Evolutionary conservation across 2,888 invertebrate species (phyloP), one percentile per base, ranked within the genome.

Genomic region (Scelioninae gen. 1): DNA sequence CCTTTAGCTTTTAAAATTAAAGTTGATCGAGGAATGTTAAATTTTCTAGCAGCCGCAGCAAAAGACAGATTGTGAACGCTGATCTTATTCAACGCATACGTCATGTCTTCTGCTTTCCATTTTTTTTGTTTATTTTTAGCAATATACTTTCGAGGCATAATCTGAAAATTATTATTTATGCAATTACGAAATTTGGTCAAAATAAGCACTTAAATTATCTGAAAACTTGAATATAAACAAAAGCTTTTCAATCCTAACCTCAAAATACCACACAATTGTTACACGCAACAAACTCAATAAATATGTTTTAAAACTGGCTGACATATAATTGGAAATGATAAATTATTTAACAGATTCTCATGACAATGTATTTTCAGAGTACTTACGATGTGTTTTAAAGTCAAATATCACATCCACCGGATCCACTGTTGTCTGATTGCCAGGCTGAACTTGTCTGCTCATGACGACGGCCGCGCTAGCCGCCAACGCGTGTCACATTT

Each of bases 81-180:
- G 38, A 58, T 58, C 16, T 34, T 16, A 38, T 58, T 34, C 38
- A 58, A 38, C 1, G 58, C 55, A 32, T 11, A 11, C 31, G 55
- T 34, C 16, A 58, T 38, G 40, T 58, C 16, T 58, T 58, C 58
- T 38, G 34, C 40, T 16, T 11, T 34, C 60, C 60, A 60, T 23
- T 43, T 40, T 8, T 43, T 43, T 60, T 9, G 6, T 23, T 60
- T 43, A 9, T 60, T 60, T 15, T 40, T 60, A 4, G 60, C 43
- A n/a, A 60, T 43, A n/a, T 60, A 62, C 9, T 29, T 62, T 45
- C 31, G 62, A 43, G 62, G 62, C 62, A 62, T 62, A 29, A 62
- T 62, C 45, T 62, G 32, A 45, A 62, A 58, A 40, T 58, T 58
- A 40, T 58, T 38, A 58, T 58, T 58, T 23, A 58, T 58, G 10